Evolutionary conservation across 2,797 vertebrate species (phyloP).

Genomic region (Synanceia verrucosa): DNA sequence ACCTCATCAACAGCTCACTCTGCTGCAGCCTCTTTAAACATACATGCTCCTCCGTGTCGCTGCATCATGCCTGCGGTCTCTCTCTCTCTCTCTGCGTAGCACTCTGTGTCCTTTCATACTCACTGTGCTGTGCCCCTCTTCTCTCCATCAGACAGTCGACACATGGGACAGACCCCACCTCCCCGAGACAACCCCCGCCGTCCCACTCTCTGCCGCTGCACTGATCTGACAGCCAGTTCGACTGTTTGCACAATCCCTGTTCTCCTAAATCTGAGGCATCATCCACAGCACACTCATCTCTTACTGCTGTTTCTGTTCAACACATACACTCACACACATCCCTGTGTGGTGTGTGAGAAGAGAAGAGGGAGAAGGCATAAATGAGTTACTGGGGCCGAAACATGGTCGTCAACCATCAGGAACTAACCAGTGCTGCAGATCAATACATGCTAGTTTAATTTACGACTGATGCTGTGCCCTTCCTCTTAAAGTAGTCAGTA

Average conservation of each 20-base stretch:
- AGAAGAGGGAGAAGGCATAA: neutral
- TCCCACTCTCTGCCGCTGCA: constrained; percentile 46
- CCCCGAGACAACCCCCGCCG: constrained; percentile 55
- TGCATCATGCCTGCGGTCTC: constrained; percentile 73
- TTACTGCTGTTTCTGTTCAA: constrained; percentile 13
- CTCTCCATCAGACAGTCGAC: constrained; percentile 68
- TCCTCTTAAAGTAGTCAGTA: constrained; percentile 27
- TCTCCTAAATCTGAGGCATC: constrained; percentile 14
- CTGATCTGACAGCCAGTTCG: constrained; percentile 39
- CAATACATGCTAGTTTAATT: constrained; percentile 56
- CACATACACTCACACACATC: neutral
- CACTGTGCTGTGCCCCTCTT: constrained; percentile 66
- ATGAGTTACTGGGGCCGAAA: constrained; percentile 14
- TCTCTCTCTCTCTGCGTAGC: constrained; percentile 52
- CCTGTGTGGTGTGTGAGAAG: neutral
- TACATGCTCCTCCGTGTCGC: constrained; percentile 56
- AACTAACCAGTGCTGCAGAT: constrained; percentile 48
- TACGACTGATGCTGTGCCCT: constrained; percentile 38
- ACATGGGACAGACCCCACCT: constrained; percentile 79
- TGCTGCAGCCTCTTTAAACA: constrained; percentile 70
- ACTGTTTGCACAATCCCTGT: constrained; percentile 34
- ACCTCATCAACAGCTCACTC: constrained; percentile 57
- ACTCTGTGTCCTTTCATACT: constrained; percentile 64
- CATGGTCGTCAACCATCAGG: neutral
- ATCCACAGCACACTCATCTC: constrained; percentile 13